Base-by-base conservation (phyloP, 1,140 invertebrate genomes). In the Zaprionus tsacasi region DNA sequence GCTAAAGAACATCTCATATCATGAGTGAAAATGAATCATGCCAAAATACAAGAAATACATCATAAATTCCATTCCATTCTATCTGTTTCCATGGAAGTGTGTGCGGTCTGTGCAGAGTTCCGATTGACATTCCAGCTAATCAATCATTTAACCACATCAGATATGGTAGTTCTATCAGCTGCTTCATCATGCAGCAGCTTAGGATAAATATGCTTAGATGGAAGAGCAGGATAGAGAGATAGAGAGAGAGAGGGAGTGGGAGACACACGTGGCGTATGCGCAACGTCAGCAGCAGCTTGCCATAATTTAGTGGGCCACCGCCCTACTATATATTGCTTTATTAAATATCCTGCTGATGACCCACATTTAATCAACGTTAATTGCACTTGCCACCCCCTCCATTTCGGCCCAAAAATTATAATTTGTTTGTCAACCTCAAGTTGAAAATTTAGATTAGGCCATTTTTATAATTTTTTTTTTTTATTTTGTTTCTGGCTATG, bases 371-470 rank as follows among this genome's bases (percentile, higher is more conserved):
- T 88, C 77, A 79, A 72, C 70, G 66, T 82, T 83, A 88, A 83
- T 82, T 76, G 77, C 63, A 10, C 36, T 56, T 11, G 10, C 45
- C 60, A 48, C 40, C n/a, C 8, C n/a, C 6, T n/a, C 40, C n/a
- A 6, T 0, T 7, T 36, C 13, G 17, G 27, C 12, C 35, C 45
- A 3, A 25, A 65, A 87, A 78, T 72, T 67, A 78, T 89, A 88
- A 87, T 87, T 82, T 88, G 76, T 88, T 88, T 86, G 82, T 86
- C 82, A 86, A 82, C 76, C 64, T 87, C 66, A 88, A 74, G 65
- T 69, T 71, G 65, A 72, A 83, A 82, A 89, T 81, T 68, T 75
- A 69, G 50, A 63, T 64, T 40, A 30, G 33, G 21, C 17, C 45
- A 48, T 21, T 21, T 21, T 21, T 21, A n/a, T n/a, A n/a, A n/a